Base-by-base conservation (phyloP, 2,797 vertebrate species). In the Sebastolobus alascanus region DNA sequence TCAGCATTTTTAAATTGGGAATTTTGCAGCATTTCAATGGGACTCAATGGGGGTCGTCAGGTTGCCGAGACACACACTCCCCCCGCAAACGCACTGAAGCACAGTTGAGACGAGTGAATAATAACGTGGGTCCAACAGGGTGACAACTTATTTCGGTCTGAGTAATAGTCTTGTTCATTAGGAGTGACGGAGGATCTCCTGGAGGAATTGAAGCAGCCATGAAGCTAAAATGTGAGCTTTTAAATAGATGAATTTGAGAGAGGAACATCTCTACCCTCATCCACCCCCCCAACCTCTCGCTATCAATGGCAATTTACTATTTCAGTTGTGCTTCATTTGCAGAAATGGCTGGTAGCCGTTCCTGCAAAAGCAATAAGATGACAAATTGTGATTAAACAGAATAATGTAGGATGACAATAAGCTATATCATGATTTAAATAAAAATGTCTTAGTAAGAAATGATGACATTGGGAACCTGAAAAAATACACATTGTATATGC, bases 161-260 rank as follows among this genome's bases (percentile, higher is more conserved):
- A 93, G 88, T 92, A 92, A 92, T 93, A 81, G 89, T 80, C 50
- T 73, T 65, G 79, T 81, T 87, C 77, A 90, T 88, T 71, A 85
- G 59, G 33, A 85, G 52, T 80, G 90, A 91, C 79, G 10, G 37
- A 27, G 54, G 46, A 73, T 71, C 63, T 70, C 74, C 79, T 37
- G 31, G 58, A 70, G 83, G 74, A 81, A 69, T 84, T 79, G 22
- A 56, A 56, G 33, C 64, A 27, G 68, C 71, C 59, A 38, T 71
- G 31, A 80, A 77, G 60, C 65, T 75, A 8, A 79, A 83, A 77
- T 50, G 29, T 35, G 59, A 60, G 73, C 40, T 82, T 76, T 87
- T 66, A 77, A 82, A 79, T 6, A 25, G 58, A 69, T 67, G 60
- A 56, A 70, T 84, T 46, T 73, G 46, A 87, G 29, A 82, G 37